Evolutionary conservation across 2,797 vertebrate species (phyloP).

Genomic region (Poecile montanus): DNA sequence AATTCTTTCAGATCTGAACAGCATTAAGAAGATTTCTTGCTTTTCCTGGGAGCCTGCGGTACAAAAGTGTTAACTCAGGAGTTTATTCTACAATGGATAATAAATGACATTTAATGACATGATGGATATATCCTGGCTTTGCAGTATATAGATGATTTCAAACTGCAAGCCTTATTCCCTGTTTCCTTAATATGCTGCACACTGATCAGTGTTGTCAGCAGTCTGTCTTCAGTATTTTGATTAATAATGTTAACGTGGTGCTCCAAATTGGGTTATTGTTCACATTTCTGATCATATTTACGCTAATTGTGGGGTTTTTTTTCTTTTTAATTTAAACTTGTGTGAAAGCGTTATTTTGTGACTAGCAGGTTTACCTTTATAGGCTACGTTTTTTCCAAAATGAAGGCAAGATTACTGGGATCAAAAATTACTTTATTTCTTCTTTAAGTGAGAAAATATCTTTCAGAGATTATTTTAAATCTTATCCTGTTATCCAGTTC

Average conservation of each 20-base stretch:
- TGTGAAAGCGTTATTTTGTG: background rate
- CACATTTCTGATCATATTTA: background rate
- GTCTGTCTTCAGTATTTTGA: background rate
- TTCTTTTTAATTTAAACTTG: background rate
- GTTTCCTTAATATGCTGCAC: background rate
- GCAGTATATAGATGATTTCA: background rate
- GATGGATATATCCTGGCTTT: conserved; percentile 14
- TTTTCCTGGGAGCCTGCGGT: background rate
- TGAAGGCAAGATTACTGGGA: background rate
- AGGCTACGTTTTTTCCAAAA: background rate
- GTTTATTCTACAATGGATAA: conserved; percentile 1
- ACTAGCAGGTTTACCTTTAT: background rate
- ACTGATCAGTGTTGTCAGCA: background rate
- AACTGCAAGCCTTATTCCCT: background rate
- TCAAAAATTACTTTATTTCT: background rate
- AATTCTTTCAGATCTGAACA: background rate
- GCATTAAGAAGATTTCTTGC: background rate
- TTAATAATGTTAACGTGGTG: background rate
- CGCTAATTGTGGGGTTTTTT: background rate
- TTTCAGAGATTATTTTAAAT: background rate
- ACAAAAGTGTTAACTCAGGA: conserved; percentile 2
- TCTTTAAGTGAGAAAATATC: background rate
- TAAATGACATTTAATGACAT: conserved; percentile 8
- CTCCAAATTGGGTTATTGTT: background rate
- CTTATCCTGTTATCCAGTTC: background rate